These are phyloP conservation scores for Centropyge bicolor DNA, from an alignment of 2,797 vertebrate genomes.

Conservation along the genomic window DNA sequence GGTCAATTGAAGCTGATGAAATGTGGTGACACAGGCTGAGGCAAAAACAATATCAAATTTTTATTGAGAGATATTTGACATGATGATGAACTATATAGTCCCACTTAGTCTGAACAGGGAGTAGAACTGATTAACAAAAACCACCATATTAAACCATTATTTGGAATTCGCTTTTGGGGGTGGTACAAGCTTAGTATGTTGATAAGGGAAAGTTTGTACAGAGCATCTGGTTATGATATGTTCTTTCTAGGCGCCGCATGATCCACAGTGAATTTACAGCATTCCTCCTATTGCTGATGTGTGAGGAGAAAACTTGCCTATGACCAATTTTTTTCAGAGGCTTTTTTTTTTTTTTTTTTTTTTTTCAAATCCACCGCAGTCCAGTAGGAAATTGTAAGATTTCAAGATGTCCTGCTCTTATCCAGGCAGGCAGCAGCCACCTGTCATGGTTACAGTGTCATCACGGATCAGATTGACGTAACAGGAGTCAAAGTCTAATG, in stretches of 20 bases:
- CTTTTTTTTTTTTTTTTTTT: too few species aligned
- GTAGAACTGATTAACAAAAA: not conserved
- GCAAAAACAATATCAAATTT: conserved; percentile 46
- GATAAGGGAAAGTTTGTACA: not conserved
- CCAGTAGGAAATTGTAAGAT: not conserved
- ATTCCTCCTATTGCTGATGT: not conserved
- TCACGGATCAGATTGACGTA: conserved; percentile 45
- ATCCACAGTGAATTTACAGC: not conserved
- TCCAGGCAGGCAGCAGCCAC: conserved; percentile 20
- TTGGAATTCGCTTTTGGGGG: conserved; percentile 6
- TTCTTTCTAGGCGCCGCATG: not conserved
- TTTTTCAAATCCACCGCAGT: not conserved
- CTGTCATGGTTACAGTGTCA: conserved; percentile 31
- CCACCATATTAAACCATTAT: conserved; percentile 10
- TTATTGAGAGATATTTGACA: conserved; percentile 3
- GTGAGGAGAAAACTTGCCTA: not conserved
- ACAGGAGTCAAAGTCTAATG: conserved; percentile 57
- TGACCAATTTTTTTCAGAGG: not conserved
- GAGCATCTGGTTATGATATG: not conserved
- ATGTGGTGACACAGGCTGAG: conserved; percentile 53
- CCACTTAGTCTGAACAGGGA: not conserved
- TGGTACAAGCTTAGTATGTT: not conserved
- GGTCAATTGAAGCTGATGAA: conserved; percentile 72
- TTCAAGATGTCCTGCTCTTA: conserved; percentile 3
- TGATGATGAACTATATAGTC: conserved; percentile 9